A percentile compares a stretch with the other conserved stretches of the same genome.
These are phyloP conservation scores for Periophthalmus modestus DNA, from an alignment of 2,113 vertebrate genomes.

Conservation along the genomic window DNA sequence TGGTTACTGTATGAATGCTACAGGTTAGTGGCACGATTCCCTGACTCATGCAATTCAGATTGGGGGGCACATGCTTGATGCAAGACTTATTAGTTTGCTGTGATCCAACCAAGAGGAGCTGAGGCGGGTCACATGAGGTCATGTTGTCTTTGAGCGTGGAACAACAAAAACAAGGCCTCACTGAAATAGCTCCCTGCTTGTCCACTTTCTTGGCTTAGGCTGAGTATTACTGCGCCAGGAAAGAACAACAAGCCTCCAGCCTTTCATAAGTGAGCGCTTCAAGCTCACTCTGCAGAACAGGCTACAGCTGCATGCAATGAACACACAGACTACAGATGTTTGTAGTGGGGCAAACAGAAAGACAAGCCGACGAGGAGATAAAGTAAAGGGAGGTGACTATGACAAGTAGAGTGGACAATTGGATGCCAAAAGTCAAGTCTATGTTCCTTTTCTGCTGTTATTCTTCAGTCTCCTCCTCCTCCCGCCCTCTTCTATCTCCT, in stretches of 20 bases:
- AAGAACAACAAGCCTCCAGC: conserved; percentile 66
- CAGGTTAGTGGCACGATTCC: not conserved
- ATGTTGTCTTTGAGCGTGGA: conserved; percentile 66
- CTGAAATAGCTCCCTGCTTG: conserved; percentile 63
- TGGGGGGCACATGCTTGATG: conserved; percentile 2
- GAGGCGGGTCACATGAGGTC: conserved; percentile 54
- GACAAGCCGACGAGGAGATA: conserved; percentile 26
- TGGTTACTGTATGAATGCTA: not conserved
- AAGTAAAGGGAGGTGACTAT: conserved; percentile 12
- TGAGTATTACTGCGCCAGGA: conserved; percentile 60
- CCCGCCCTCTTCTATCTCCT: conserved; percentile 64
- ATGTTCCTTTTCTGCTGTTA: conserved; percentile 51
- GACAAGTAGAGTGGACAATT: conserved; percentile 42
- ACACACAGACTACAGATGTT: conserved; percentile 55
- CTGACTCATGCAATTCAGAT: not conserved
- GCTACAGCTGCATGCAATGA: conserved; percentile 46
- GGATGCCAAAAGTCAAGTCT: conserved; percentile 57
- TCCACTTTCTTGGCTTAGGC: conserved; percentile 68
- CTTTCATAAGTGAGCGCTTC: conserved; percentile 53
- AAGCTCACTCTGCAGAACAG: conserved; percentile 32
- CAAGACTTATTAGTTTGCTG: conserved; percentile 4
- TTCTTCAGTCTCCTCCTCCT: conserved; percentile 61
- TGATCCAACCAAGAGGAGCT: conserved; percentile 30
- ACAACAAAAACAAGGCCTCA: conserved; percentile 71
- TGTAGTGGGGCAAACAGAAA: conserved; percentile 19